These are phyloP conservation scores for Athene cunicularia DNA, from an alignment of 2,113 vertebrate genomes.

Conservation along the genomic window DNA sequence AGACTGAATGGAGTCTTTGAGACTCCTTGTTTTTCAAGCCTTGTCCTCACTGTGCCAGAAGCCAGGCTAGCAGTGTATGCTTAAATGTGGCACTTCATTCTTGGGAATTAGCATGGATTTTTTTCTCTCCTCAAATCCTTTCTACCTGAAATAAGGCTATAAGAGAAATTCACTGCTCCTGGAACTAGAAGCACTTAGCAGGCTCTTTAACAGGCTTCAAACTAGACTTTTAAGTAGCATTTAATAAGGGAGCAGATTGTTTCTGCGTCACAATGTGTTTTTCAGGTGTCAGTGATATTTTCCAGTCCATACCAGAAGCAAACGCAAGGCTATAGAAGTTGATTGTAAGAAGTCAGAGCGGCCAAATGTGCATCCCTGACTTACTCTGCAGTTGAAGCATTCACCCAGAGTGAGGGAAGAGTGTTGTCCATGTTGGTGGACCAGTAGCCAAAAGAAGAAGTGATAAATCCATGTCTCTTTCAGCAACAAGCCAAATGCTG, in stretches of 20 bases:
- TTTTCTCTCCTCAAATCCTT: neutral
- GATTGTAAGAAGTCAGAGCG: neutral
- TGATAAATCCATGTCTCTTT: neutral
- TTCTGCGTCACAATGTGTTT: neutral
- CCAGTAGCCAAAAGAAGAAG: neutral
- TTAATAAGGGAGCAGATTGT: neutral
- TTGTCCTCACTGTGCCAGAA: neutral
- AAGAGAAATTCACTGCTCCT: neutral
- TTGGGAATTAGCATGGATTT: neutral
- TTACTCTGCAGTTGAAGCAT: neutral
- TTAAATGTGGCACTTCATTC: neutral
- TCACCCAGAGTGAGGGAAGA: neutral
- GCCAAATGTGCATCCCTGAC: neutral
- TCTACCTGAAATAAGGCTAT: neutral
- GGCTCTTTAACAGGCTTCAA: neutral
- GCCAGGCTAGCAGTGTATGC: neutral
- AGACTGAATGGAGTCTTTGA: constrained; percentile 54
- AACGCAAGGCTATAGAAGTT: neutral
- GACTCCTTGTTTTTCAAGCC: constrained; percentile 18
- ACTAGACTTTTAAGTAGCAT: neutral
- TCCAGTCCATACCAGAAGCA: neutral
- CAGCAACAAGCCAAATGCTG: neutral
- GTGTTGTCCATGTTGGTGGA: neutral
- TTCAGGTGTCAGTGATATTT: neutral
- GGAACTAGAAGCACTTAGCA: neutral